Evolutionary conservation across 2,797 vertebrate genomes (phyloP), one percentile per base, ranked within the genome.

Genomic region (Myiothlypis coronata): DNA sequence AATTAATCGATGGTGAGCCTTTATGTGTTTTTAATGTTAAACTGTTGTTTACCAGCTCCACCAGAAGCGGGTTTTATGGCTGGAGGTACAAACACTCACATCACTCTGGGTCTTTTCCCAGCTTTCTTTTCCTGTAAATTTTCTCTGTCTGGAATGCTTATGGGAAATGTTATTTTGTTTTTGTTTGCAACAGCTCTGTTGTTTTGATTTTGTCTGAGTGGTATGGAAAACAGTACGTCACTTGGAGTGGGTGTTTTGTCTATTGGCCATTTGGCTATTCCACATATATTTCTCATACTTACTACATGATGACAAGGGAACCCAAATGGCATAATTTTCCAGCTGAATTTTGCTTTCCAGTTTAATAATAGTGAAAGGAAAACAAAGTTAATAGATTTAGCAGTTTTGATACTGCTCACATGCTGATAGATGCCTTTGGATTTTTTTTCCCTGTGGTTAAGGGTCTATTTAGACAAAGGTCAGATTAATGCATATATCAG

Each of bases 91-190:
- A 96, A 95, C 93, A 71, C 83, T 90, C 88, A 2, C 82, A 95
- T 93, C 57, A 56, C 97, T 97, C 97, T 98, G 97, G 95, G 96
- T 97, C 95, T 93, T 96, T 97, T 97, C 97, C 98, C 97, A 97
- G 98, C 97, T 97, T 94, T 94, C 97, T 97, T 96, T 98, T 97
- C 98, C 98, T 97, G 97, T 97, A 98, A 98, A 97, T 98, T 98
- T 97, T 97, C 97, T 97, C 97, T 97, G 98, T 98, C 98, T 98
- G 98, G 97, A 98, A 98, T 98, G 97, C 97, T 98, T 98, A 98
- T 98, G 98, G 98, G 98, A 98, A 98, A 97, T 97, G 98, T 98
- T 98, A 98, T 98, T 98, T 98, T 98, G 98, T 98, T 98, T 98
- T 98, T 98, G 98, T 98, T 98, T 98, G 98, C 97, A 98, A 96